Conservation (phyloP, 2,113 vertebrate species). For the Sorex araneus region DNA sequence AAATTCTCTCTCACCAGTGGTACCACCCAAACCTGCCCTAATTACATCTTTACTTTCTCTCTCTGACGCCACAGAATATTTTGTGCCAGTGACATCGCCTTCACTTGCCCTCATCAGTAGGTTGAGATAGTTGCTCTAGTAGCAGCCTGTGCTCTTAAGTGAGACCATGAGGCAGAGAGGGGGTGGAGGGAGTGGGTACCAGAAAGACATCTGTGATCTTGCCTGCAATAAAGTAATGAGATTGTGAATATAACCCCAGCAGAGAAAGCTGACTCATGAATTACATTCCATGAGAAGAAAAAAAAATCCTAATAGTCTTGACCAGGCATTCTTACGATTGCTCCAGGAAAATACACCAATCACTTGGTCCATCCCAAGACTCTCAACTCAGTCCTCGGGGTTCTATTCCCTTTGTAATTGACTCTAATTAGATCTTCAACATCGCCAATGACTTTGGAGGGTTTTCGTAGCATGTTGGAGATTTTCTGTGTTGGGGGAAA, state of each 20-base stretch:
- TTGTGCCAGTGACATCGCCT: background rate
- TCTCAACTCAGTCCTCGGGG: constrained; percentile 69
- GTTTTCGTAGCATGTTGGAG: constrained; percentile 75
- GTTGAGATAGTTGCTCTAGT: constrained; percentile 32
- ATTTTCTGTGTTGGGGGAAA: constrained; percentile 46
- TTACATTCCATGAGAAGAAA: background rate
- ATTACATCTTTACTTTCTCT: background rate
- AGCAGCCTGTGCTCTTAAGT: too few relatives aligned
- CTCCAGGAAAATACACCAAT: constrained; percentile 69
- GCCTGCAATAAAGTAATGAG: constrained; percentile 55
- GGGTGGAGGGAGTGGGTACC: background rate
- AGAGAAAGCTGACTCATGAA: constrained; percentile 1
- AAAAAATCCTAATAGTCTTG: constrained; percentile 19
- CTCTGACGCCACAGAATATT: background rate
- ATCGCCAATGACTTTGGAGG: constrained; percentile 77
- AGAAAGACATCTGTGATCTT: background rate
- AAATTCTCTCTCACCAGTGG: background rate
- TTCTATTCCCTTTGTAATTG: constrained; percentile 78
- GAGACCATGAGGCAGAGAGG: background rate
- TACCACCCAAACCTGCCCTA: background rate
- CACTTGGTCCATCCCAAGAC: constrained; percentile 50
- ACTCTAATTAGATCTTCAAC: constrained; percentile 79
- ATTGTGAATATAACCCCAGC: background rate
- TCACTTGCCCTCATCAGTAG: constrained; percentile 42
- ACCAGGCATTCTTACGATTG: constrained; percentile 15